Base-by-base conservation (phyloP, 2,888 invertebrate species). In the Drosophila mulleri region DNA sequence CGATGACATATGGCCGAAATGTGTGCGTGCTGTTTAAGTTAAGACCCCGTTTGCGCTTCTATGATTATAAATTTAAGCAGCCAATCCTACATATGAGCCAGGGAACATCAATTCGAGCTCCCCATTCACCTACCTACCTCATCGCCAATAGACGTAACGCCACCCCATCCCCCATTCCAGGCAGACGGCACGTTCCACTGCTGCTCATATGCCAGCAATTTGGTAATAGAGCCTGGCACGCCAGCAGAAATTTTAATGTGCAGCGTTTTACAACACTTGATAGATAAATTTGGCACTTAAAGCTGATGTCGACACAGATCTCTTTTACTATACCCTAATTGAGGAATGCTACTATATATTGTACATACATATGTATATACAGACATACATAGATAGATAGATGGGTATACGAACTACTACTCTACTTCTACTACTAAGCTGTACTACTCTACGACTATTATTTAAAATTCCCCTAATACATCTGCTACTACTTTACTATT, bases 1-100 rank as follows among this genome's bases (percentile, higher is more conserved):
- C 58, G 45, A 72, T 80, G 78, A 78, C 78, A 80, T 80, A 78
- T 72, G 81, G 78, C 73, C 60, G n/a, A 42, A 67, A 67, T 76
- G 77, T 60, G 58, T 71, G 75, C 57, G 79, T 64, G 77, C 58
- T 39, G 44, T 48, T 61, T 57, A 52, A 60, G 74, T 20, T 45
- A 62, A 62, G 73, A 41, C 39, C 41, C 42, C 64, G 56, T 64
- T 72, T 67, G 53, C 54, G 64, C 57, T 59, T 52, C 62, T 62
- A 41, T 64, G 77, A 71, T 77, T 80, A 65, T 76, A 67, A 57
- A 59, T 63, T 71, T 72, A 72, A 77, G 62, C 59, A 56, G 20
- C 59, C 52, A 54, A 71, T 72, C 39, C 75, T 42, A 39, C 39
- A 56, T 44, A 23, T 47, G 20, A 8, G 50, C 39, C 20, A 14